A percentile compares a stretch with the other conserved stretches of the same genome.
Evolutionary conservation across 2,888 invertebrate species (phyloP).

Genomic region (Oxyteleia sp.): DNA sequence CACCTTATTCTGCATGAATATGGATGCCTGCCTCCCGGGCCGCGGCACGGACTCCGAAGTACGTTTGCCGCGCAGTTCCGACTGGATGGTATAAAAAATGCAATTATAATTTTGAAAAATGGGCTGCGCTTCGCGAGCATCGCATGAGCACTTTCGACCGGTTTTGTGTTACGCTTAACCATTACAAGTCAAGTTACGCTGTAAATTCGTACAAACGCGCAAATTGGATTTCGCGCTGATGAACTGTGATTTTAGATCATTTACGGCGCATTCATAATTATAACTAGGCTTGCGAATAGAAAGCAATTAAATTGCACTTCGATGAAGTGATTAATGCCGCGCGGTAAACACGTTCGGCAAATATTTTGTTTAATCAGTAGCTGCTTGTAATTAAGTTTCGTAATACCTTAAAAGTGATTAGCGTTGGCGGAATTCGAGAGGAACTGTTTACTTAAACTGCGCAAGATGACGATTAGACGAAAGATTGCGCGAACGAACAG

Average conservation of each 20-base stretch:
- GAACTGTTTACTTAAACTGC: conserved; percentile 10
- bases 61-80: conserved; percentile 57
- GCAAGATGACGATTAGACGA: conserved; percentile 11
- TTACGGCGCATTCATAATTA: conserved; percentile 27
- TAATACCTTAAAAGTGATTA: conserved; percentile 24
- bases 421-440: conserved; percentile 10
- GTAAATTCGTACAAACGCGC: conserved; percentile 36
- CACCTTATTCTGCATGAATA: conserved; percentile 87
- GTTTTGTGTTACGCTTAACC: conserved; percentile 74
- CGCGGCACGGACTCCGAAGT: conserved; percentile 65
- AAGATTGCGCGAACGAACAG: background rate
- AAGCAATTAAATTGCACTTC: conserved; percentile 35
- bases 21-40: conserved; percentile 86
- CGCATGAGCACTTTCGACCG: conserved; percentile 77
- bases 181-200: conserved; percentile 35
- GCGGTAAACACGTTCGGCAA: conserved; percentile 5
- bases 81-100: conserved; percentile 79
- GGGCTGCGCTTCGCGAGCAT: conserved; percentile 78
- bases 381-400: conserved; percentile 13
- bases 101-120: conserved; percentile 87
- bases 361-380: conserved; percentile 47
- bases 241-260: conserved; percentile 32
- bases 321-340: conserved; percentile 34
- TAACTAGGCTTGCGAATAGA: conserved; percentile 5
- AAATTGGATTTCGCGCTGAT: conserved; percentile 30